Evolutionary conservation across 2,113 vertebrate species (phyloP), one percentile per base, ranked within the genome.

Genomic region (Chascanopsetta lugubris): DNA sequence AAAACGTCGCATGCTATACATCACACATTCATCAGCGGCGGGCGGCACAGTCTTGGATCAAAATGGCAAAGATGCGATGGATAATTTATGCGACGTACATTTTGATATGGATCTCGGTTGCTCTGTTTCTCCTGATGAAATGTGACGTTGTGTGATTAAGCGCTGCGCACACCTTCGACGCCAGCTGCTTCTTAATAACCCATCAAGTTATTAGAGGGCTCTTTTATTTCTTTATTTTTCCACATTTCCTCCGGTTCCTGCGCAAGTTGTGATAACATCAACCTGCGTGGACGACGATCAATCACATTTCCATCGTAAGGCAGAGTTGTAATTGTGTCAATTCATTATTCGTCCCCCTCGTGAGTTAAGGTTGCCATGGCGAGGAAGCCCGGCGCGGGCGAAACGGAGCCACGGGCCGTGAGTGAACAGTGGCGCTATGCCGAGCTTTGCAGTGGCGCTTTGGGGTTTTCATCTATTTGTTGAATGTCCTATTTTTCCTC

Each of bases 1-100:
- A 86, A 87, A 83, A 79, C 71, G 83, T 85, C 86, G 76, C 46
- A 61, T 68, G 11, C 62, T 43, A 74, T 83, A 70, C 63, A 72
- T 81, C 80, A 84, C 38, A 7, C 38, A 54, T 73, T 80, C 78
- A 83, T 87, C 76, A 73, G 17, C 26, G 30, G 9, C 1, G 49
- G 59, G 29, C 15, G 45, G 64, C 48, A 3, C 53, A 57, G 40
- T 80, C 66, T 11, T 51, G 6, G 32, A 50, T 75, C 53, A 69
- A 85, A 87, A 86, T 76, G 77, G 65, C 87, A 76, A 26, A 22
- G 42, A 54, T 63, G 69, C 59, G 50, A 84, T 21, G 24, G 50
- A 69, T 77, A 60, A 82, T 87, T 73, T 54, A 67, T 71, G 60
- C 15, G 34, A 11, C 50, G 36, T 59, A 45, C 58, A 17, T 54